A percentile compares a stretch with the other conserved stretches of the same genome.
Evolutionary conservation across 2,113 vertebrate species (phyloP).

Genomic region (Plecotus auritus): DNA sequence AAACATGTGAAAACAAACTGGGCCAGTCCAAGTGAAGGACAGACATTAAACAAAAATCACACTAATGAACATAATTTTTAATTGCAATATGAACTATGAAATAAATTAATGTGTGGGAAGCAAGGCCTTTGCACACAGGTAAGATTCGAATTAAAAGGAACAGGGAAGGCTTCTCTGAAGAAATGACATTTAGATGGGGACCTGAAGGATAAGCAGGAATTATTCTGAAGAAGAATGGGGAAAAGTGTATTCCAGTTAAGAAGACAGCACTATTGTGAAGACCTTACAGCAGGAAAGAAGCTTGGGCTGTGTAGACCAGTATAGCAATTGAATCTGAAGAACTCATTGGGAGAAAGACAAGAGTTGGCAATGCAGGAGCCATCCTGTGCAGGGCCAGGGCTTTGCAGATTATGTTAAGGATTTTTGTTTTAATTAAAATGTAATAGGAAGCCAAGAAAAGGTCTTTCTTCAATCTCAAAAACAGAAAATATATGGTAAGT

Average conservation of each 20-base stretch:
- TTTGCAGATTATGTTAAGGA: neutral
- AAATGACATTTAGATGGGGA: constrained; percentile 1
- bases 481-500: neutral
- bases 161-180: neutral
- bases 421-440: constrained; percentile 18
- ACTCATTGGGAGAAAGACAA: neutral
- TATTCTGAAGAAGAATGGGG: neutral
- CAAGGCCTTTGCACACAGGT: neutral
- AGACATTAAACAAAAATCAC: neutral
- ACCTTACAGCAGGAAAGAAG: neutral
- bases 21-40: neutral
- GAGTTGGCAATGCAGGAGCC: neutral
- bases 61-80: constrained; percentile 11
- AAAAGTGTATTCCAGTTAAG: neutral
- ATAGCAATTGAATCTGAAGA: neutral
- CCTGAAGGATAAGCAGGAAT: neutral
- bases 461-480: neutral
- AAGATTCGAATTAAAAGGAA: neutral
- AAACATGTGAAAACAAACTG: constrained; percentile 24
- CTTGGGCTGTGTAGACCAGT: neutral
- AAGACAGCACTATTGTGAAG: neutral
- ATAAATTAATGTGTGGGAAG: neutral
- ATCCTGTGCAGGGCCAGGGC: neutral
- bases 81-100: neutral
- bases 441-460: constrained; percentile 20